Conservation (phyloP, 2,113 vertebrate genomes). For the Psilopsiagon aymara region DNA sequence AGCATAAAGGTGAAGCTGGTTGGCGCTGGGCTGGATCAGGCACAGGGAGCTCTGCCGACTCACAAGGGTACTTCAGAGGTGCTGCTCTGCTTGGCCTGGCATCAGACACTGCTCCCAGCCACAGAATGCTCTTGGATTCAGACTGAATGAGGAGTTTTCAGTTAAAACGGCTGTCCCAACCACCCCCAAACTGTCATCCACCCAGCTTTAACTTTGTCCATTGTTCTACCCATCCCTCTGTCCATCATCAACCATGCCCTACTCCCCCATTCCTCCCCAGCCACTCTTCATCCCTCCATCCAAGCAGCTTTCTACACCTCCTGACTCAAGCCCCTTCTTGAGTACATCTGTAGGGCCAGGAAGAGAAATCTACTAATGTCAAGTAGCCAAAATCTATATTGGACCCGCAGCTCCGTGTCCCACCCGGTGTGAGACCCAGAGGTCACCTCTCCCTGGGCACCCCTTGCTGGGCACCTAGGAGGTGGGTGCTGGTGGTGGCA, state of each 20-base stretch:
- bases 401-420: not conserved
- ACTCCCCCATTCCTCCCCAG: not conserved
- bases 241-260: not conserved
- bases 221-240: not conserved
- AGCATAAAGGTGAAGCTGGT: not conserved
- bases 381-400: not conserved
- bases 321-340: not conserved
- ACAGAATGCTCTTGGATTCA: not conserved
- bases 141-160: not conserved
- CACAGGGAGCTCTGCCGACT: not conserved
- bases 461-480: not conserved
- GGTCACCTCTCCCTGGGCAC: not conserved
- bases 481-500: not conserved
- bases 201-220: not conserved
- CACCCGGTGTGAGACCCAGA: not conserved
- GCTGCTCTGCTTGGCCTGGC: not conserved
- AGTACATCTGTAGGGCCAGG: not conserved
- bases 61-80: fast-evolving
- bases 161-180: not conserved
- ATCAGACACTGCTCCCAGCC: not conserved
- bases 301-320: not conserved
- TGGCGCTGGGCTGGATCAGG: not conserved
- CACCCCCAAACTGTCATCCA: not conserved
- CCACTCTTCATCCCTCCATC: not conserved
- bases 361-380: not conserved